Base-by-base conservation (phyloP, 2,888 invertebrate genomes). In the Asteroscopus sphinx region DNA sequence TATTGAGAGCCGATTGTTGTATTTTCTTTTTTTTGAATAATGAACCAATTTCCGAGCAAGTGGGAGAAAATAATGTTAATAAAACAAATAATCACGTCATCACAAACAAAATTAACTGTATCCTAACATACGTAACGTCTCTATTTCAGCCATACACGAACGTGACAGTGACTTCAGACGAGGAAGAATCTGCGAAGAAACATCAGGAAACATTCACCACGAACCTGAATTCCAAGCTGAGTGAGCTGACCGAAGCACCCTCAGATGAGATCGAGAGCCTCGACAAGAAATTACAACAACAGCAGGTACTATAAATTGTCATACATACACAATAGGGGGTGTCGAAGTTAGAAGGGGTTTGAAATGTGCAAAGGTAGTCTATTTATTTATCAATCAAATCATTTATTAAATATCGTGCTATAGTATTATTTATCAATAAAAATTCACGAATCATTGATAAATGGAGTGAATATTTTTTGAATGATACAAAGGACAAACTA, bases 131-230 rank as follows among this genome's bases (percentile, higher is more conserved):
- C 5, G 16, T 47, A 30, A 30, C 26, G 3, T 53, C 51, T 28
- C 11, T 33, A 51, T 92, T 92, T 26, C 88, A 95, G 95, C 96
- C 96, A 3, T 96, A 96, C 87, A 96, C 96, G 7, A 96, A 96
- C 80, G 95, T 95, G 44, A 96, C 96, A 61, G 95, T 96, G 44
- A 96, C 96, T 33, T 97, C 97, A 6, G 97, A 97, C 81, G 97
- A 98, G 85, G 97, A 97, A 79, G 97, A 97, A 95, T 95, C 85
- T 90, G 95, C 89, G 91, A 96, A 89, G 93, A 96, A 87, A 60
- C 79, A 95, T 64, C 67, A 80, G 49, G 72, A 83, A 26, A 74
- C 68, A 11, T 95, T 95, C 80, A 94, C 95, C 21, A 92, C 94
- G 60, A 95, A 95, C 69, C 87, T 96, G 35, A 95, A 94, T 11